Base-by-base conservation (phyloP, 64 coral and sea anemone genomes). In the Orbicella faveolata region DNA sequence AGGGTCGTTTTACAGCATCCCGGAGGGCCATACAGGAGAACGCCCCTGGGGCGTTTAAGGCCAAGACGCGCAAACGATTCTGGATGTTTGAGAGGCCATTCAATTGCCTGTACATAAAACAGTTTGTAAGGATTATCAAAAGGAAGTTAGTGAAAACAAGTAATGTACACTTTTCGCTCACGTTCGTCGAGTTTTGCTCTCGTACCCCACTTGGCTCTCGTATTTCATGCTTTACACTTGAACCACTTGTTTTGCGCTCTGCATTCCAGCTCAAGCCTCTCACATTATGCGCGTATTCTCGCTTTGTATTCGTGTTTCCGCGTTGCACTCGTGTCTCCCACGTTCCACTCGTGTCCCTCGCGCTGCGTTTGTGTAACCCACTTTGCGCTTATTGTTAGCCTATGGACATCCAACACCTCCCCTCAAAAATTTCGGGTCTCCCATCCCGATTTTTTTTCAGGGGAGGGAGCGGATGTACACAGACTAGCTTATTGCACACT, bases 1-100 rank as follows among this genome's bases (percentile, higher is more conserved):
- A 99, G 73, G 2, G 94, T 99, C 14, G 97, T 99, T 21, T 99
- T 99, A 75, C 94, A 99, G 84, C 97, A 99, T 9, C 97, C 97
- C 68, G 97, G 94, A 11, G 97, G 97, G 65, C 97, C 97, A 86
- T 96, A 99, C 67, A 99, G 84, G 33, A 99, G 79, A 30, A 99
- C 89, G 1, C 94, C 97, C 41, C 89, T 86, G 33, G 94, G 97
- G 44, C 91, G 84, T 6, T 85, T 89, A 2, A 99, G 80, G 55
- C 94, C 94, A 74, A 99, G 34, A 25, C 94, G 86, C 66, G 91
- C 69, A 79, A 96, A 99, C 23, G 94, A 94, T 89, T 99, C 94
- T 77, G 97, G 97, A 57, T 96, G 74, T 36, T 88, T 75, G 62
- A 99, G 83, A 6, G 97, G 97, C 97, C 97, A 99, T 80, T 99